phyloP scores from a whole-genome alignment of 2,113 vertebrate species.

The Ammodytes marinus region DNA sequence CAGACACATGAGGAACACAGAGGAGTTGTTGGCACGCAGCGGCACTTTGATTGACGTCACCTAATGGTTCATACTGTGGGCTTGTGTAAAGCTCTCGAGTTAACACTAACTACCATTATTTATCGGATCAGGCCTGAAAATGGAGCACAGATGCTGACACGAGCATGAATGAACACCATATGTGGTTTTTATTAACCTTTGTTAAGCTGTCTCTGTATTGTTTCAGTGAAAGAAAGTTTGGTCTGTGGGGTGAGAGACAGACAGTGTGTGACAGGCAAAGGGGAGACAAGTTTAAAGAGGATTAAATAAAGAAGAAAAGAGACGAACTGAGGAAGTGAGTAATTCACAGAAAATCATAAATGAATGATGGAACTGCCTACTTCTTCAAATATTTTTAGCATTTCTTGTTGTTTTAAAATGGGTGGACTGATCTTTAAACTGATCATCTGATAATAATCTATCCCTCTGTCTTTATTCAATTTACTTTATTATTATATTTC shows the following conservation, averaged over 20 bases:
- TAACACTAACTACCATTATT: slow-evolving; percentile 18
- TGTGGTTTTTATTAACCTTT: slow-evolving; percentile 30
- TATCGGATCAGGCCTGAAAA: slow-evolving; percentile 31
- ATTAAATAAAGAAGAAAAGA: neutral
- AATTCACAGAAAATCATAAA: neutral
- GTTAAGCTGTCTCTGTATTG: slow-evolving; percentile 8
- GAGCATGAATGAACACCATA: slow-evolving; percentile 23
- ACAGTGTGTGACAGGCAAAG: neutral
- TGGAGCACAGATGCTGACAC: slow-evolving; percentile 48
- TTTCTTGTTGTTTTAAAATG: neutral
- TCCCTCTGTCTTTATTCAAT: neutral
- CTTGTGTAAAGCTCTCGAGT: slow-evolving; percentile 26
- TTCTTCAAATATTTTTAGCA: neutral
- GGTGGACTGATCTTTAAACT: neutral
- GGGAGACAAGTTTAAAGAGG: neutral
- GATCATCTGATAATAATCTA: neutral
- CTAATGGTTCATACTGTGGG: slow-evolving; percentile 23
- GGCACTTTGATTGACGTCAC: slow-evolving; percentile 19
- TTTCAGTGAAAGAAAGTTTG: neutral
- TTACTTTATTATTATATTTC: neutral
- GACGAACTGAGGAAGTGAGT: neutral
- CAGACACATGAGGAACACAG: slow-evolving; percentile 5
- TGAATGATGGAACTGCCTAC: neutral
- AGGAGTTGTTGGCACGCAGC: neutral
- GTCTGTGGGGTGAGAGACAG: neutral